Conservation (phyloP, 2,113 vertebrate species). For the Aegithalos caudatus region DNA sequence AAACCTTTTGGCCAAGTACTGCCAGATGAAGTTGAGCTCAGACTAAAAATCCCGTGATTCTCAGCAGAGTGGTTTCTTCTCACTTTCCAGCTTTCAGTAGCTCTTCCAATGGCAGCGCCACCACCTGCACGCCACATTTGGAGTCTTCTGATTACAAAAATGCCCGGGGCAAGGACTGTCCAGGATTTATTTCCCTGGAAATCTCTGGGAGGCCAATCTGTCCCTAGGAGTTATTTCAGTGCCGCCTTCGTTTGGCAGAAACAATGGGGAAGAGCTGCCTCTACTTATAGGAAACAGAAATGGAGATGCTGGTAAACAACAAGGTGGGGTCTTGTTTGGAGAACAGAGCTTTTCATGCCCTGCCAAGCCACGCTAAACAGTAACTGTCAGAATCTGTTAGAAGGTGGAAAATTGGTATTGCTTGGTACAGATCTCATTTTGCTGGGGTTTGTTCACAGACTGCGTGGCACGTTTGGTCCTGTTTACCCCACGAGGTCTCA, state of each 20-base stretch:
- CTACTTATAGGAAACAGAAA: neutral
- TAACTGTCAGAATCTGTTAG: neutral
- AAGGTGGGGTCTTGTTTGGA: neutral
- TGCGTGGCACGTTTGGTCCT: neutral
- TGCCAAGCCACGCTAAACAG: neutral
- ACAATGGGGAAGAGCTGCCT: neutral
- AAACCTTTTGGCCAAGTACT: constrained; percentile 43
- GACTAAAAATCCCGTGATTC: neutral
- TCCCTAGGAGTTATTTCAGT: neutral
- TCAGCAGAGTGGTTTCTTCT: neutral
- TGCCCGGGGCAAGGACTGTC: neutral
- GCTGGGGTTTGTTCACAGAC: neutral
- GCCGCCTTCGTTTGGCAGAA: neutral
- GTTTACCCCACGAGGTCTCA: neutral
- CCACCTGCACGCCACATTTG: neutral
- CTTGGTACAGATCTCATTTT: neutral
- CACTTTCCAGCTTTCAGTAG: neutral
- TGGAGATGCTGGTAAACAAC: neutral
- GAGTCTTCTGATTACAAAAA: neutral
- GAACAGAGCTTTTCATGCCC: neutral
- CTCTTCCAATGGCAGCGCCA: neutral
- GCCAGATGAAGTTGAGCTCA: constrained; percentile 16
- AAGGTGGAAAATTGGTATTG: neutral
- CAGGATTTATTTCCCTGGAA: neutral
- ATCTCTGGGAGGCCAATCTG: neutral